phyloP scores from a whole-genome alignment of 2,888 invertebrate genomes.

The Vandiemenella viatica region DNA sequence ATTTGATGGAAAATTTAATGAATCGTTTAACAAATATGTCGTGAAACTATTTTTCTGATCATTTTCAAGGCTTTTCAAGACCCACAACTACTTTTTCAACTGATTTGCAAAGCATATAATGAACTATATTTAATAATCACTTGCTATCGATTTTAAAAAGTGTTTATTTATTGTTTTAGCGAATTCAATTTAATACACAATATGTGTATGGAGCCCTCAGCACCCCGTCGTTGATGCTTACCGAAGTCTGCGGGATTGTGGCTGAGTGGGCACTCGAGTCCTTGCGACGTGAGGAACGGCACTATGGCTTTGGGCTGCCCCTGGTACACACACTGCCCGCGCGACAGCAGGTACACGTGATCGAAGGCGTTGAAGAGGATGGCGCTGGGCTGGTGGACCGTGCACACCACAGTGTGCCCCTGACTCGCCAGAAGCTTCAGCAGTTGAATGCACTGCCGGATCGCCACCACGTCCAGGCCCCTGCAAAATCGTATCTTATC shows the following conservation, averaged over 20 bases:
- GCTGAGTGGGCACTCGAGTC: slow-evolving; percentile 54
- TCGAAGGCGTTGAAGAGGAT: slow-evolving; percentile 62
- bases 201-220: no score
- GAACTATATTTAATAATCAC: no score
- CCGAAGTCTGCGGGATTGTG: slow-evolving; percentile 67
- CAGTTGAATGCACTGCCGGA: slow-evolving; percentile 53
- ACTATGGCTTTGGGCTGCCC: slow-evolving; percentile 53
- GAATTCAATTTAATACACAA: no score
- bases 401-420: slow-evolving; percentile 62
- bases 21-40: background rate
- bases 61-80: no score
- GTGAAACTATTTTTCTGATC: background rate
- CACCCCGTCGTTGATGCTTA: no score
- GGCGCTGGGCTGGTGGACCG: slow-evolving; percentile 67
- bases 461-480: slow-evolving; percentile 58
- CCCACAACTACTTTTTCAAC: no score
- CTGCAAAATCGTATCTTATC: slow-evolving; percentile 32
- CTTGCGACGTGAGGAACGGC: slow-evolving; percentile 47
- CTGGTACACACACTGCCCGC: slow-evolving; percentile 48
- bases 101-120: no score
- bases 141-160: no score
- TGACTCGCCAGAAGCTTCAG: slow-evolving; percentile 50
- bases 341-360: slow-evolving; percentile 47
- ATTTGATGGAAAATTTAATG: background rate
- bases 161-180: no score